phyloP scores from a whole-genome alignment of 2,888 invertebrate genomes.

The Trachelus tabidus region DNA sequence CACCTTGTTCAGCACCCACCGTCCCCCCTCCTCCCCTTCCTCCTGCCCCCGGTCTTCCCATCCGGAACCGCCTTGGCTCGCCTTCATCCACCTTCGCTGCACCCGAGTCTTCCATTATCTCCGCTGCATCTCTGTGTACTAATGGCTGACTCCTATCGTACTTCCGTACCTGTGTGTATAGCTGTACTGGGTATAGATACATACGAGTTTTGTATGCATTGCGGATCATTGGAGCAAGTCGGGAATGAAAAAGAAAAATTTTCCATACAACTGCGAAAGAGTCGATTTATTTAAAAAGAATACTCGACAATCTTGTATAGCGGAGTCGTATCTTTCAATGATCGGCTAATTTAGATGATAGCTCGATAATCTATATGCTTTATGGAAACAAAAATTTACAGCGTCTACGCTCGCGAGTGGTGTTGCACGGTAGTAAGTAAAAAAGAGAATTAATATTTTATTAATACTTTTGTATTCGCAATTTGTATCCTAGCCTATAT shows the following conservation, averaged over 20 bases:
- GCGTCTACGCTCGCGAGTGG: too few relatives aligned
- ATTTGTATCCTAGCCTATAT: not conserved
- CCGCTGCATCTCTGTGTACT: not conserved
- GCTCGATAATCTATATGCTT: not conserved
- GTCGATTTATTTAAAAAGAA: not conserved
- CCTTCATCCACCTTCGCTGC: not conserved
- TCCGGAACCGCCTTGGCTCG: not conserved
- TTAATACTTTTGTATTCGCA: not conserved
- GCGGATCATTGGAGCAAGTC: not conserved
- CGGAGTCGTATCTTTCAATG: not conserved
- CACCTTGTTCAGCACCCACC: not conserved
- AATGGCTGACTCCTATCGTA: not conserved
- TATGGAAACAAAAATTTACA: not conserved
- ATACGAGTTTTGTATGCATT: not conserved
- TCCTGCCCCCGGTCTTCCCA: not conserved
- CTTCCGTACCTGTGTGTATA: not conserved
- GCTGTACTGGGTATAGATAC: not conserved
- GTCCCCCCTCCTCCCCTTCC: not conserved
- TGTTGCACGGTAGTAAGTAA: too few relatives aligned
- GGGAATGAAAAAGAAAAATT: not conserved
- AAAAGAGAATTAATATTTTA: not conserved
- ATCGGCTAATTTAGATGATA: not conserved
- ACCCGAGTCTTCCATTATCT: not conserved
- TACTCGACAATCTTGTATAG: not conserved
- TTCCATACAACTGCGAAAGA: not conserved